A percentile compares a stretch with the other conserved stretches of the same genome.
phyloP scores from a whole-genome alignment of 1,140 invertebrate genomes.

The Rhyzopertha dominica region DNA sequence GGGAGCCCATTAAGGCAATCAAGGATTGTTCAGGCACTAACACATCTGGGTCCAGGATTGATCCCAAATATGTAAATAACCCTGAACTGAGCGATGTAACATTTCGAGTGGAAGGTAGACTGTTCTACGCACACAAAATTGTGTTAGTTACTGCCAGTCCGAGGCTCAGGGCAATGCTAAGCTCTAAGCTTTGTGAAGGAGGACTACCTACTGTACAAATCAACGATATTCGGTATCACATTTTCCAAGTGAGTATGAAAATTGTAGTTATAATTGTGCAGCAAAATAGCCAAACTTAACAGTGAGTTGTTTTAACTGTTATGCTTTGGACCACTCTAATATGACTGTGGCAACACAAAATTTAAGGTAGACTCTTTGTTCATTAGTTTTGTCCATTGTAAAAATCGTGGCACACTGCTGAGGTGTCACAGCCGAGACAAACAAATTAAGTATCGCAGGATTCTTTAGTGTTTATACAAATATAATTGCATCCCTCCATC shows the following conservation, averaged over 20 bases:
- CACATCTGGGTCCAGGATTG: constrained; percentile 62
- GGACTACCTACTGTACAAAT: constrained; percentile 83
- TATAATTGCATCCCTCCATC: too few relatives aligned
- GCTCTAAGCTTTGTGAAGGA: constrained; percentile 68
- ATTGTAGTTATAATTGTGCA: constrained; percentile 9
- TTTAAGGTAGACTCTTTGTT: too few relatives aligned
- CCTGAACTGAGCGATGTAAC: constrained; percentile 86
- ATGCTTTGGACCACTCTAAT: too few relatives aligned
- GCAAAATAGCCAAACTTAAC: too few relatives aligned
- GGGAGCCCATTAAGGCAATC: constrained; percentile 76
- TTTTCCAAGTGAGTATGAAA: constrained; percentile 66
- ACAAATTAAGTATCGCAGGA: too few relatives aligned
- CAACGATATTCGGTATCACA: constrained; percentile 87
- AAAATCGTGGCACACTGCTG: too few relatives aligned
- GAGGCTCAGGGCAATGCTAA: constrained; percentile 80
- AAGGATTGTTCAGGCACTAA: constrained; percentile 60
- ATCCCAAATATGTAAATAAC: constrained; percentile 90
- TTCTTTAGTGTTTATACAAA: too few relatives aligned
- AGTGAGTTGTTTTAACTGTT: too few relatives aligned
- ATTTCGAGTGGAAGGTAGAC: constrained; percentile 81
- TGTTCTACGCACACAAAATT: constrained; percentile 94
- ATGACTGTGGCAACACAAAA: too few relatives aligned
- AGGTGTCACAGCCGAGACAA: too few relatives aligned
- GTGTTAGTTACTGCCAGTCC: constrained; percentile 86
- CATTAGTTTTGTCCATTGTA: too few relatives aligned